These are phyloP conservation scores for Archegozetes longisetosus DNA, from an alignment of 1,140 invertebrate species.

Conservation along the genomic window DNA sequence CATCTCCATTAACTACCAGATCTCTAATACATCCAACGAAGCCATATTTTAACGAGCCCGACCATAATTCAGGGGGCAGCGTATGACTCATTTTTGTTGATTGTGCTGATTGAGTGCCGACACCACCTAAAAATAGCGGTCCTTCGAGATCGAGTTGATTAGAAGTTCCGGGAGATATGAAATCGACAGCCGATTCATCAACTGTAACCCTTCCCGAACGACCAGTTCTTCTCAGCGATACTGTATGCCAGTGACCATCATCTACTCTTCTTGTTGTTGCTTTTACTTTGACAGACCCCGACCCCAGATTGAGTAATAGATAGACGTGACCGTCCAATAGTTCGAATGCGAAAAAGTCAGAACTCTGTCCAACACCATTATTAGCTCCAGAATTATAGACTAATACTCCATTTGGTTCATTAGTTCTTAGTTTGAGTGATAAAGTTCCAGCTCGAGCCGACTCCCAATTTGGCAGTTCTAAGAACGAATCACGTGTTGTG, in stretches of 20 bases:
- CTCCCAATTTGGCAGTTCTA: constrained; percentile 73
- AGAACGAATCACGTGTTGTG: constrained; percentile 69
- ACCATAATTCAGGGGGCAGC: constrained; percentile 75
- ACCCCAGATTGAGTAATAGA: constrained; percentile 75
- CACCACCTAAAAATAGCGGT: constrained; percentile 70
- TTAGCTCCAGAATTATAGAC: constrained; percentile 64
- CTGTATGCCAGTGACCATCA: constrained; percentile 80
- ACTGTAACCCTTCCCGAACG: constrained; percentile 72
- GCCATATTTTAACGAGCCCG: constrained; percentile 66
- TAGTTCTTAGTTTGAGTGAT: constrained; percentile 82
- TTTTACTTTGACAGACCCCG: constrained; percentile 67
- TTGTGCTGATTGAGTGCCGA: constrained; percentile 39
- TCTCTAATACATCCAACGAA: constrained; percentile 91
- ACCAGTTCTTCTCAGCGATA: constrained; percentile 56
- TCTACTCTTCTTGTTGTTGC: constrained; percentile 63
- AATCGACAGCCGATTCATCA: constrained; percentile 72
- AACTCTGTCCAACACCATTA: constrained; percentile 32
- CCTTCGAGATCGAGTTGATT: constrained; percentile 75
- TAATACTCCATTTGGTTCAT: constrained; percentile 79
- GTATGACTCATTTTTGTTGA: constrained; percentile 46
- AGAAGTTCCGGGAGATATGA: constrained; percentile 64
- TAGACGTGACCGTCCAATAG: constrained; percentile 81
- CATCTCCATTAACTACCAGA: constrained; percentile 75
- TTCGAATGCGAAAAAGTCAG: constrained; percentile 83
- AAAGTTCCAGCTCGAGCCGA: constrained; percentile 66